phyloP scores from a whole-genome alignment of 2,888 invertebrate species.

The Orthosia incerta region DNA sequence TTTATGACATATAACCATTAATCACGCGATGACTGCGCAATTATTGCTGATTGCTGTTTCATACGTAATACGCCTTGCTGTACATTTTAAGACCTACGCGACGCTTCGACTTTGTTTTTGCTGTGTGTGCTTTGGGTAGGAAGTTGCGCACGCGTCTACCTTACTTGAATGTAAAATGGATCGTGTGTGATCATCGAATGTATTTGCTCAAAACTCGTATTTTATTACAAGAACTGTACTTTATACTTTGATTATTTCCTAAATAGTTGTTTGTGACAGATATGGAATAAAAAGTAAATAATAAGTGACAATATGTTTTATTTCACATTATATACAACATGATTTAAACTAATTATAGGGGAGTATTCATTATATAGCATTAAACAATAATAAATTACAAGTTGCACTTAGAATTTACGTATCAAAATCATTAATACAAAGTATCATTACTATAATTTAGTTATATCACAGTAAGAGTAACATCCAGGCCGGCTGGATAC shows the following conservation, averaged over 20 bases:
- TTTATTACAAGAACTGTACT: constrained; percentile 11
- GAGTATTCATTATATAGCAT: constrained; percentile 48
- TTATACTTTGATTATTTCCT: constrained; percentile 32
- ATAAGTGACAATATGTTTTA: constrained; percentile 56
- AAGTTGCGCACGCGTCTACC: not conserved
- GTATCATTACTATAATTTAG: constrained; percentile 63
- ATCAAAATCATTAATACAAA: constrained; percentile 60
- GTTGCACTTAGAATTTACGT: constrained; percentile 49
- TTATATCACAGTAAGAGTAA: constrained; percentile 77
- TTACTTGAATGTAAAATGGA: not conserved
- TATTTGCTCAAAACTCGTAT: constrained; percentile 7
- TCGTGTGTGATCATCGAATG: no score
- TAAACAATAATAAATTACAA: constrained; percentile 50
- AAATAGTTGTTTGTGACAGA: constrained; percentile 25
- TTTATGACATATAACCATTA: no score
- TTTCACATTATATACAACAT: constrained; percentile 63
- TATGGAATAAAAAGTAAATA: constrained; percentile 47
- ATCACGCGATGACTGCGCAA: no score
- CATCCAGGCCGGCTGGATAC: constrained; percentile 57
- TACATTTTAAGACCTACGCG: no score
- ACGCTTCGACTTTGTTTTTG: no score
- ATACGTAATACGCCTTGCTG: no score
- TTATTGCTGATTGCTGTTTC: no score
- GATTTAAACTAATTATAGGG: constrained; percentile 54
- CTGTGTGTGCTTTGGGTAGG: no score